phyloP scores from a whole-genome alignment of 1,140 invertebrate species.

The Panagrolaimus sp. region DNA sequence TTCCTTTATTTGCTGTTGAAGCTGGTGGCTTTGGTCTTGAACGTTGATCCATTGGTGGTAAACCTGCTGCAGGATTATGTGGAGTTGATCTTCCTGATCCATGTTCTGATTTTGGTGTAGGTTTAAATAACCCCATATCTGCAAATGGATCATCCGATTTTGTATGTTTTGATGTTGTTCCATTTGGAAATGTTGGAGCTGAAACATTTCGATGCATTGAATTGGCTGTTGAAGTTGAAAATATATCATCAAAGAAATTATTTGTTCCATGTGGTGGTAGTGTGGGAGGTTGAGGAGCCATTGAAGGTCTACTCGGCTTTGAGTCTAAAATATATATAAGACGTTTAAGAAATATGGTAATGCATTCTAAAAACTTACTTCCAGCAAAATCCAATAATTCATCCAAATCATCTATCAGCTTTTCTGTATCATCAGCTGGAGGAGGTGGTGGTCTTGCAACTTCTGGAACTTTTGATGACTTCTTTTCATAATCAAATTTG shows the following conservation, averaged over 20 bases:
- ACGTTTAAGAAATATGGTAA: too few relatives aligned
- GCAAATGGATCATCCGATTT: constrained; percentile 34
- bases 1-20: not conserved
- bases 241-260: not conserved
- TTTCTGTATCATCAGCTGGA: not conserved
- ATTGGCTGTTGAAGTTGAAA: not conserved
- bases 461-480: not conserved
- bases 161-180: not conserved
- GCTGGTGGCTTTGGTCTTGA: not conserved
- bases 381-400: constrained; percentile 18
- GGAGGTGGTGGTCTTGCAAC: not conserved
- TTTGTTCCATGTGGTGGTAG: not conserved
- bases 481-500: constrained; percentile 41
- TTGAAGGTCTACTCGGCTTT: not conserved
- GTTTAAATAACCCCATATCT: constrained; percentile 25
- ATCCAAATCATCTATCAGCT: constrained; percentile 20
- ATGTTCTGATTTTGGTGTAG: not conserved
- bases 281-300: not conserved
- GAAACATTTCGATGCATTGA: constrained; percentile 34
- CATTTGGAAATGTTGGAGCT: constrained; percentile 22
- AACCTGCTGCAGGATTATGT: not conserved
- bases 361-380: not conserved
- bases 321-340: too few relatives aligned
- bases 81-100: not conserved
- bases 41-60: not conserved